Percentiles rank a stretch among this genome's conserved stretches.
Evolutionary conservation across 2,113 vertebrate species (phyloP).

Genomic region (Drymodes brunneopygia): DNA sequence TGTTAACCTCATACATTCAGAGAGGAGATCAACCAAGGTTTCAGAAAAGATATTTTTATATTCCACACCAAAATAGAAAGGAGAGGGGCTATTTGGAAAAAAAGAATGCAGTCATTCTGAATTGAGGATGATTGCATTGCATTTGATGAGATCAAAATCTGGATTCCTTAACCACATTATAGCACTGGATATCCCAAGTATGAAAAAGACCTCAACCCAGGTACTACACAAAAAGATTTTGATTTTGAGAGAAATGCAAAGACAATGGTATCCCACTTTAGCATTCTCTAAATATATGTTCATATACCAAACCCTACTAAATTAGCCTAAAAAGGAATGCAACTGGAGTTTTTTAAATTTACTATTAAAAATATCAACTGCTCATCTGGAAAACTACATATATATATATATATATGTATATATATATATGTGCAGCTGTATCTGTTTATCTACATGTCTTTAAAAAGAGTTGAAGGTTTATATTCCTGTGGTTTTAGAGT

Average conservation of each 20-base stretch:
- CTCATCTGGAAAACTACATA: neutral
- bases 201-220: neutral
- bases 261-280: neutral
- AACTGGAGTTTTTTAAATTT: neutral
- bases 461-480: neutral
- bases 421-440: neutral
- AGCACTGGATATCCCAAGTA: neutral
- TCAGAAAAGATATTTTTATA: neutral
- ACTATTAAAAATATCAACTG: neutral
- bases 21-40: neutral
- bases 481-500: neutral
- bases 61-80: neutral
- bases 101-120: neutral
- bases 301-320: neutral
- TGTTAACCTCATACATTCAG: neutral
- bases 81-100: neutral
- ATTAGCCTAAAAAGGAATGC: neutral
- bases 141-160: neutral
- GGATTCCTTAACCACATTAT: neutral
- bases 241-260: neutral
- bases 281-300: neutral
- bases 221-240: neutral
- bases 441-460: neutral
- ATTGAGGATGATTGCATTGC: neutral
- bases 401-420: fast-evolving